A percentile compares a stretch with the other conserved stretches of the same genome.
These are phyloP conservation scores for Sebastes aleutianus DNA, from an alignment of 2,797 vertebrate genomes.

Conservation along the genomic window DNA sequence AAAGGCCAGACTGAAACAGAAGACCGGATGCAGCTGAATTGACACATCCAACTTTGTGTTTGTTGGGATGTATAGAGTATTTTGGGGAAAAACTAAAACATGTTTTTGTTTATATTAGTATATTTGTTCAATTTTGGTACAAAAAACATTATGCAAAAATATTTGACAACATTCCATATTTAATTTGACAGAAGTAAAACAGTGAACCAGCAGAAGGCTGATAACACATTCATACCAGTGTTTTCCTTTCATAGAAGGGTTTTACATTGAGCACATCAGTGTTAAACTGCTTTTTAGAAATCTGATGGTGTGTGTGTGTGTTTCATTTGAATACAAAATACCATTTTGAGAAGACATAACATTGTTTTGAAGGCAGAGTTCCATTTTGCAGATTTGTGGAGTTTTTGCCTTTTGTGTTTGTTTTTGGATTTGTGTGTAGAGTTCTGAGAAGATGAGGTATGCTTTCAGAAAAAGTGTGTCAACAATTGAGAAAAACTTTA, in stretches of 20 bases:
- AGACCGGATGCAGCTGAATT: too few species aligned
- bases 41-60: too few species aligned
- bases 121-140: too few species aligned
- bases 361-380: not conserved
- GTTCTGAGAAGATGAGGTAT: too few species aligned
- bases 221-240: not conserved
- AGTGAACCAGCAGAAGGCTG: not conserved
- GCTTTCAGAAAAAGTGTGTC: not conserved
- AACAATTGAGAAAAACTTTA: not conserved
- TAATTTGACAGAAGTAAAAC: too few species aligned
- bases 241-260: not conserved
- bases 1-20: too few species aligned
- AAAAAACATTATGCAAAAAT: too few species aligned
- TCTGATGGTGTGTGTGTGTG: too few species aligned
- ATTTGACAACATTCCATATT: too few species aligned
- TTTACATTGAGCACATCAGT: not conserved
- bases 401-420: not conserved
- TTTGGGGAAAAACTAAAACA: too few species aligned
- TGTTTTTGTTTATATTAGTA: too few species aligned
- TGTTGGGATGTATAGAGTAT: too few species aligned
- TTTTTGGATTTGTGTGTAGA: not conserved
- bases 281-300: not conserved
- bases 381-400: not conserved
- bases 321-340: not conserved
- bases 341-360: not conserved